Evolutionary conservation across 2,113 vertebrate genomes (phyloP), one percentile per base, ranked within the genome.

Genomic region (Triplophysa rosa): DNA sequence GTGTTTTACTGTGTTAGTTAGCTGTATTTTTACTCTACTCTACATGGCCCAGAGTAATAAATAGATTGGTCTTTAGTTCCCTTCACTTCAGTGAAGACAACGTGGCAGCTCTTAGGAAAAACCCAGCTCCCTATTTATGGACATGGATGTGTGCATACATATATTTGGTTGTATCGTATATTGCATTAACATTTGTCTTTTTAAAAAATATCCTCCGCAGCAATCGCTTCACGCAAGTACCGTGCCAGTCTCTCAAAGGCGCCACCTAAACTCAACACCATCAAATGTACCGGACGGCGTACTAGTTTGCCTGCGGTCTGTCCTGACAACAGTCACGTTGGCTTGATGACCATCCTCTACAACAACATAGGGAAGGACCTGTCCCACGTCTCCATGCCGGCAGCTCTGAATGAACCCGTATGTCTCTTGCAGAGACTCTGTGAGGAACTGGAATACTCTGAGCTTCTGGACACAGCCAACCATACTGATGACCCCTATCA

Each of bases 351-450:
- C 86, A 99, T 99, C 87, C 92, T 99, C 82, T 94, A 94, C 67
- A 98, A 98, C 79, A 99, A 99, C 89, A 98, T 99, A 0, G 98
- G 98, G 0, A 99, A 98, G 87, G 98, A 99, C 80, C 92, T 99
- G 84, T 99, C 98, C 61, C 97, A 95, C 65, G 97, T 99, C 87
- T 95, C 97, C 75, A 98, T 99, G 98, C 98, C 98, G 0, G 97
- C 96, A 16, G 94, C 96, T 84, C 89, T 99, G 13, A 99, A 99
- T 0, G 98, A 99, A 84, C 98, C 98, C 0, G 89, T 99, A 58
- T 98, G 96, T 91, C 95, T 96, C 1, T 93, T 99, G 83, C 98
- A 99, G 92, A 91, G 95, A 66, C 94, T 99, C 65, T 98, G 96
- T 0, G 98, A 99, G 89, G 98, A 99, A 89, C 91, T 99, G 81